These are phyloP conservation scores for Peromyscus polionotus DNA, from an alignment of 2,113 vertebrate species.

Conservation along the genomic window DNA sequence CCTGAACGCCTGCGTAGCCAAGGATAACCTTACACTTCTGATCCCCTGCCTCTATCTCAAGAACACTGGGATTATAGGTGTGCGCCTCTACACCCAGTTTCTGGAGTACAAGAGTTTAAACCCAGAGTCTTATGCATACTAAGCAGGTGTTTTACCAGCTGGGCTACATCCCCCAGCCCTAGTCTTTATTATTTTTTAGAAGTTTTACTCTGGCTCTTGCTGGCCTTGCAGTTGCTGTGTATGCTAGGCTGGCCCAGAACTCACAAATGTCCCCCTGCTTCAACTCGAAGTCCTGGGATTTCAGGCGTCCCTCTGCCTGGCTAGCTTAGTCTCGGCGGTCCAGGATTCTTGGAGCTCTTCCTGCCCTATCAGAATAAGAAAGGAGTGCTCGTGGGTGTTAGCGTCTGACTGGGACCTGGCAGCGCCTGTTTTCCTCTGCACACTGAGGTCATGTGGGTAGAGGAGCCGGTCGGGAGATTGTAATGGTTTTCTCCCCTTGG, in stretches of 20 bases:
- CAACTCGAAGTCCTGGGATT: not conserved
- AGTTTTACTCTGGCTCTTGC: not conserved
- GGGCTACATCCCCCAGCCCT: not conserved
- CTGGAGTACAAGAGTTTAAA: not conserved
- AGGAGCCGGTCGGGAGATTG: not conserved
- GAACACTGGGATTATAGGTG: not conserved
- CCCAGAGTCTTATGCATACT: not conserved
- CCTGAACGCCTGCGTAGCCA: not conserved
- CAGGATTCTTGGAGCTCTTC: not conserved
- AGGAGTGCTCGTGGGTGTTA: not conserved
- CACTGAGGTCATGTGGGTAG: not conserved
- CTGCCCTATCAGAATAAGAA: not conserved
- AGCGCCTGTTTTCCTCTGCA: not conserved
- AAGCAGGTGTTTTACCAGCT: not conserved
- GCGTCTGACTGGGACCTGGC: not conserved
- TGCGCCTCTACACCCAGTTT: not conserved
- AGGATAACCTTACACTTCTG: not conserved
- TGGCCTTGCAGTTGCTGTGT: not conserved
- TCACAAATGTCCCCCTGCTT: not conserved
- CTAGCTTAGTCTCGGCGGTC: not conserved
- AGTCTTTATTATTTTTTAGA: not conserved
- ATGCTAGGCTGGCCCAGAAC: not conserved
- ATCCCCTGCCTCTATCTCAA: not conserved
- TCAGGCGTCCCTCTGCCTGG: not conserved
- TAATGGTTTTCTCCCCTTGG: conserved; percentile 39